phyloP scores from a whole-genome alignment of 1,140 invertebrate species.

The Pseudomyrmex sp. region DNA sequence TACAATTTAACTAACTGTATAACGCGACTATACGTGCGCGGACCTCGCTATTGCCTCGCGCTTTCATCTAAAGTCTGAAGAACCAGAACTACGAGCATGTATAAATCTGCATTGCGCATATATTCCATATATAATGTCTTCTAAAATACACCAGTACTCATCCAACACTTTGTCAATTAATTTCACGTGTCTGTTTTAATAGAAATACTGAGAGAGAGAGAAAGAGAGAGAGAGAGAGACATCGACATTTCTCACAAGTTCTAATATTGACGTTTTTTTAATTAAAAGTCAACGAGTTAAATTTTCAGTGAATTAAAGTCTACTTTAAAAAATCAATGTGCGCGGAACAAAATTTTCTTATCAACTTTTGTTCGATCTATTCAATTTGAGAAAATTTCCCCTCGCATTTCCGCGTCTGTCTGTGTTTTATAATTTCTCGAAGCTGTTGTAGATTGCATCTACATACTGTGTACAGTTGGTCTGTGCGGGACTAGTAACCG shows the following conservation, averaged over 20 bases:
- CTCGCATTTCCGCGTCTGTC: too few relatives aligned
- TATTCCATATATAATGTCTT: too few relatives aligned
- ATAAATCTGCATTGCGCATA: too few relatives aligned
- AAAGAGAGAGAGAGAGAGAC: background rate
- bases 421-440: background rate
- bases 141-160: too few relatives aligned
- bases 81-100: too few relatives aligned
- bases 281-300: background rate
- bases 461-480: too few relatives aligned
- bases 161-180: too few relatives aligned
- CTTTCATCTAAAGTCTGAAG: too few relatives aligned
- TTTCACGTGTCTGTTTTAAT: background rate
- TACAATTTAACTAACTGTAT: background rate
- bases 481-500: too few relatives aligned
- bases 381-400: background rate
- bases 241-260: background rate
- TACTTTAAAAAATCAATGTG: background rate
- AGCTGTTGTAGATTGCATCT: background rate
- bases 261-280: background rate
- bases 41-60: constrained; percentile 6
- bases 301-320: background rate
- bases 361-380: background rate
- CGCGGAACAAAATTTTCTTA: background rate
- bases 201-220: too few relatives aligned
- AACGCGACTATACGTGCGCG: constrained; percentile 8